These are phyloP conservation scores for Balaenoptera acutorostrata DNA, from an alignment of 2,113 vertebrate species.

Conservation along the genomic window DNA sequence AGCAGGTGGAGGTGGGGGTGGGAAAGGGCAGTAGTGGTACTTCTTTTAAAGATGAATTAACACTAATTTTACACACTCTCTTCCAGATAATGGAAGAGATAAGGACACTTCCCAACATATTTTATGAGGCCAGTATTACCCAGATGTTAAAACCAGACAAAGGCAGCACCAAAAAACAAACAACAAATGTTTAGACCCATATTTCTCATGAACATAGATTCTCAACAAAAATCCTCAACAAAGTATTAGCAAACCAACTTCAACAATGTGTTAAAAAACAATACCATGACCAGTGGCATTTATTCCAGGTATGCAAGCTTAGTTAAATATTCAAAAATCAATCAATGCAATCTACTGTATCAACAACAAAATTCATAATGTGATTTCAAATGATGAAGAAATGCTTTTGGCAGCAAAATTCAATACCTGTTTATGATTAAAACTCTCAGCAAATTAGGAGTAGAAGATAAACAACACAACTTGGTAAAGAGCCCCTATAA, in stretches of 20 bases:
- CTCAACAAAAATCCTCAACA: background rate
- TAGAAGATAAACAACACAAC: background rate
- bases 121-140: background rate
- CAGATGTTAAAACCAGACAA: background rate
- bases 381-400: background rate
- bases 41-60: background rate
- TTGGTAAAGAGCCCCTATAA: background rate
- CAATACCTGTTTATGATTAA: background rate
- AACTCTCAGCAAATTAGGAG: background rate
- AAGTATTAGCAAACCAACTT: background rate
- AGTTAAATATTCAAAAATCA: background rate
- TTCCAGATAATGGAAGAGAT: background rate
- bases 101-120: background rate
- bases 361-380: background rate
- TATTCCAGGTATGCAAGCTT: background rate
- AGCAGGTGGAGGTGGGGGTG: background rate
- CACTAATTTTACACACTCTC: background rate
- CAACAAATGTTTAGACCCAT: background rate
- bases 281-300: background rate
- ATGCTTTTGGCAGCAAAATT: background rate
- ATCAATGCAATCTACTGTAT: background rate
- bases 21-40: background rate
- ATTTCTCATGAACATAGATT: background rate
- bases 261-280: background rate
- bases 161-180: background rate